These are phyloP conservation scores for Rafetus swinhoei DNA, from an alignment of 2,113 vertebrate genomes.

Conservation along the genomic window DNA sequence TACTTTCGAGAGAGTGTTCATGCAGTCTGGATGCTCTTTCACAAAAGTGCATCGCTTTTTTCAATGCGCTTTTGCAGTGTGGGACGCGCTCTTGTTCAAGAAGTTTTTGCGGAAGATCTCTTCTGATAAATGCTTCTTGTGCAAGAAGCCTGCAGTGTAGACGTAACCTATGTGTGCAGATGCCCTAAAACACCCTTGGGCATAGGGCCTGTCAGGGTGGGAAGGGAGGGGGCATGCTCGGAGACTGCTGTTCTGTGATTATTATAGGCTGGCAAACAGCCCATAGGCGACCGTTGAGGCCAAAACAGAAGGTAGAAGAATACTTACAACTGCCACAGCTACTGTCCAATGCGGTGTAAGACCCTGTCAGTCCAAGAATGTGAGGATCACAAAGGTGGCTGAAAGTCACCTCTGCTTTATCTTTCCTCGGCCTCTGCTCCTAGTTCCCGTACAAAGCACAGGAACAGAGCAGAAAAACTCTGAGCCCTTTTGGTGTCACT, in stretches of 20 bases:
- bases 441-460: background rate
- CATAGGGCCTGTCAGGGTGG: fast-evolving
- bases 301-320: background rate
- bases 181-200: background rate
- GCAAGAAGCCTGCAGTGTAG: too few species aligned
- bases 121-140: too few species aligned
- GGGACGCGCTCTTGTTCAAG: too few species aligned
- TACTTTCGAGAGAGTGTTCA: too few species aligned
- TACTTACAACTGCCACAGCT: background rate
- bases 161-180: background rate
- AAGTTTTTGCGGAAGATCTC: too few species aligned
- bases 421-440: fast-evolving
- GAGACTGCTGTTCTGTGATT: background rate
- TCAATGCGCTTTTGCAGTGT: too few species aligned
- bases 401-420: background rate
- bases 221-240: background rate
- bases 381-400: background rate
- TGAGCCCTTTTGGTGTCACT: background rate
- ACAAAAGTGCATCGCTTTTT: too few species aligned
- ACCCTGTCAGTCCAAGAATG: background rate
- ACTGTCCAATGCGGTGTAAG: background rate
- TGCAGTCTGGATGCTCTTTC: too few species aligned
- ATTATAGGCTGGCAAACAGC: background rate
- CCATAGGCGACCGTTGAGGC: background rate
- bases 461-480: background rate